Percentiles rank a stretch among this genome's conserved stretches.
These are phyloP conservation scores for Xyliphius kryptos DNA, from an alignment of 2,113 vertebrate species.

Conservation along the genomic window DNA sequence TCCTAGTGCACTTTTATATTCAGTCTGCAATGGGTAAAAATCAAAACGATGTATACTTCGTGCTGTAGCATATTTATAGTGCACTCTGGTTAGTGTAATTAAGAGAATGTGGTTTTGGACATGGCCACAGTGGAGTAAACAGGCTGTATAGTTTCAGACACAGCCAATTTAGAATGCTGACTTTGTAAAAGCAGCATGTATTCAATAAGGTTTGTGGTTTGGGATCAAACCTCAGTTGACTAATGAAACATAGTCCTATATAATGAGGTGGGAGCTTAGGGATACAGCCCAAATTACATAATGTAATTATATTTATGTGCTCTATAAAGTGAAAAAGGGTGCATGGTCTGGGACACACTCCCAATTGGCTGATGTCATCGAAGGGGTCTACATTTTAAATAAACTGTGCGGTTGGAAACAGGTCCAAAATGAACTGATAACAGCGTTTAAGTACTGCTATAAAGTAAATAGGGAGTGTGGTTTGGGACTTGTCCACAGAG, in stretches of 20 bases:
- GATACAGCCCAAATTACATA: background rate
- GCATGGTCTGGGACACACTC: background rate
- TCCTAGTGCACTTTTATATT: background rate
- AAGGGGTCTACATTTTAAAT: background rate
- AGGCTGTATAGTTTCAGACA: background rate
- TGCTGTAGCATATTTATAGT: too few relatives aligned
- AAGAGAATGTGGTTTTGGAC: background rate
- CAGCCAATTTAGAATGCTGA: background rate
- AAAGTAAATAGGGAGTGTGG: slow-evolving; percentile 4
- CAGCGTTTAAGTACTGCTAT: background rate
- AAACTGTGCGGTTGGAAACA: background rate
- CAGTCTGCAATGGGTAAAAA: too few relatives aligned
- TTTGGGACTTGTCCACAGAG: background rate
- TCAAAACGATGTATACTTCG: too few relatives aligned
- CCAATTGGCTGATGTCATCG: background rate
- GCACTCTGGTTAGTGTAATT: background rate
- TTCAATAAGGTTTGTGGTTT: background rate
- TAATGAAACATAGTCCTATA: too few relatives aligned
- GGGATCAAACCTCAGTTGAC: background rate
- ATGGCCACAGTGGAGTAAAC: background rate
- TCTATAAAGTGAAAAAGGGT: background rate
- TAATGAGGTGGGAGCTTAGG: background rate
- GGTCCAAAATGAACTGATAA: background rate
- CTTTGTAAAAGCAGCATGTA: too few relatives aligned
- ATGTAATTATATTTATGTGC: background rate